These are phyloP conservation scores for Tanaodytes sp. DNA, from an alignment of 2,888 invertebrate genomes.

Conservation along the genomic window DNA sequence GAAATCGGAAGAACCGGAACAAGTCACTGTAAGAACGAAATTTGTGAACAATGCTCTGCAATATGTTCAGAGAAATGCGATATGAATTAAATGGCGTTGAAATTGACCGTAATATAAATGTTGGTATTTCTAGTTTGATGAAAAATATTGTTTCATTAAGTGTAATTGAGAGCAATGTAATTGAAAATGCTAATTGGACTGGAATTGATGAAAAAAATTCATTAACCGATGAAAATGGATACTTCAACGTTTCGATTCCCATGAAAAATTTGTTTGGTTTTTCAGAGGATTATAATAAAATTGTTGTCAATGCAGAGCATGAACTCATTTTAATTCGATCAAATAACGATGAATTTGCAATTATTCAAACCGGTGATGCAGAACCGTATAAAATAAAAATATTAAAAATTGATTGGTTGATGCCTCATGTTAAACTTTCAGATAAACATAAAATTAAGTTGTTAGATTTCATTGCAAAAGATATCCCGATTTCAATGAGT, in stretches of 20 bases:
- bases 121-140: too few species aligned
- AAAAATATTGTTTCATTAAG: too few species aligned
- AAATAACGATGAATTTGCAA: not conserved
- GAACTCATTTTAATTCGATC: not conserved
- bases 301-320: not conserved
- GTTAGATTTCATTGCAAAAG: constrained; percentile 9
- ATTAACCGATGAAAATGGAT: not conserved
- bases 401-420: not conserved
- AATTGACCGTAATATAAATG: too few species aligned
- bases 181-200: too few species aligned
- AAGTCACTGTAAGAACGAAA: too few species aligned
- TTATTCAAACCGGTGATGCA: not conserved
- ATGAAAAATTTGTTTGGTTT: not conserved
- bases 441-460: constrained; percentile 3
- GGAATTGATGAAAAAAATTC: not conserved
- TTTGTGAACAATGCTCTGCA: too few species aligned
- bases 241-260: not conserved
- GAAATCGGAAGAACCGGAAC: too few species aligned
- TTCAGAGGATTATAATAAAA: constrained; percentile 1
- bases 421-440: constrained; percentile 1
- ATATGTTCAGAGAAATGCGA: too few species aligned
- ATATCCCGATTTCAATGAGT: constrained; percentile 44
- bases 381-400: not conserved
- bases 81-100: too few species aligned
- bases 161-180: too few species aligned